Evolutionary conservation across 1,140 invertebrate genomes (phyloP).

Genomic region (Leptonema lineaticorne): DNA sequence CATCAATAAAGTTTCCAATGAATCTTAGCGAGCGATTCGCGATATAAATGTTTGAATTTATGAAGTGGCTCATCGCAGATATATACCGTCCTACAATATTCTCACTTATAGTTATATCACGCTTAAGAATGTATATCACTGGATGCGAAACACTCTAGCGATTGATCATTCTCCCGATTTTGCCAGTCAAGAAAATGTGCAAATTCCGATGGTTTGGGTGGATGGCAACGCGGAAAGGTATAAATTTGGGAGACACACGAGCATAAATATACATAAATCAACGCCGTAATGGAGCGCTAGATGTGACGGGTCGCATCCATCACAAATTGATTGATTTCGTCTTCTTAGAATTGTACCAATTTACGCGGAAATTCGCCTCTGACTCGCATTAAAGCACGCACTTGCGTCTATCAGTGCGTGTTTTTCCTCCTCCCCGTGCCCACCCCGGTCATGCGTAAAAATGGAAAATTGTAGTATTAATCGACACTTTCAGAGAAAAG

Average conservation of each 20-base stretch:
- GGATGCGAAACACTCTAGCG: not conserved
- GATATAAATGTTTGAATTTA: not conserved
- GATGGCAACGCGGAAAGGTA: too few relatives aligned
- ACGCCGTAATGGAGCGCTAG: not conserved
- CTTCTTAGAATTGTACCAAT: not conserved
- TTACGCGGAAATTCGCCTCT: not conserved
- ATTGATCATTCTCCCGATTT: not conserved
- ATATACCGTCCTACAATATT: too few relatives aligned
- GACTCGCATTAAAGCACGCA: too few relatives aligned
- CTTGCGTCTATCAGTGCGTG: too few relatives aligned
- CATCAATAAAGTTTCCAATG: slow-evolving; percentile 3
- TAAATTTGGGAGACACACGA: not conserved
- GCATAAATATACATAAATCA: slow-evolving; percentile 19
- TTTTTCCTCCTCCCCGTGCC: too few relatives aligned
- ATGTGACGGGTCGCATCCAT: slow-evolving; percentile 4
- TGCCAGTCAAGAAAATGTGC: not conserved
- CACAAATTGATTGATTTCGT: slow-evolving; percentile 6
- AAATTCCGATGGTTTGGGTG: not conserved
- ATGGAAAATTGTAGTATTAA: too few relatives aligned
- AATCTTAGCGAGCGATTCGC: not conserved
- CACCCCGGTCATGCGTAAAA: too few relatives aligned
- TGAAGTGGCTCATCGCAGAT: too few relatives aligned
- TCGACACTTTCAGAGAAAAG: too few relatives aligned
- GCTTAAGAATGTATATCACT: not conserved
- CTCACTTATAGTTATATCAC: too few relatives aligned